Evolutionary conservation across 2,113 vertebrate genomes (phyloP).

Genomic region (Erythrocercus mccallii): DNA sequence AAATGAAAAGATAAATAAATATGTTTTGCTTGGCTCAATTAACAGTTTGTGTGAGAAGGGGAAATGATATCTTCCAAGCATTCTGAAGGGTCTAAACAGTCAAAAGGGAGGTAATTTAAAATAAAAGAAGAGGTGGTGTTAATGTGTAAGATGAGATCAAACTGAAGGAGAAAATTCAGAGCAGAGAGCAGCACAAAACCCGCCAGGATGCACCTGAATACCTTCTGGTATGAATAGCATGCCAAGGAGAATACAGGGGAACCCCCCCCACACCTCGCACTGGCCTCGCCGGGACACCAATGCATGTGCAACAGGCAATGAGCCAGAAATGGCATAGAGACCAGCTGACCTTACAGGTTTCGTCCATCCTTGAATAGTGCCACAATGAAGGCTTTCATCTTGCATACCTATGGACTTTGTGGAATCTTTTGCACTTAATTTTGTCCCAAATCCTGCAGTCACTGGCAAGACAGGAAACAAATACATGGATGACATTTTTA

Average conservation of each 20-base stretch:
- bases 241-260: rapidly evolving
- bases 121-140: neutral
- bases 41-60: neutral
- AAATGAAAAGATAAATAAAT: neutral
- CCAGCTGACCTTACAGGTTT: neutral
- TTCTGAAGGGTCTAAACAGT: neutral
- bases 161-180: neutral
- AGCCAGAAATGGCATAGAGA: neutral
- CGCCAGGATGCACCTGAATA: neutral
- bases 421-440: neutral
- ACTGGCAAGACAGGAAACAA: neutral
- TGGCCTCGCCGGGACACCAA: neutral
- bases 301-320: neutral
- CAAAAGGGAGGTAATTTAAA: neutral
- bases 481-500: neutral
- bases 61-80: neutral
- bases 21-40: neutral
- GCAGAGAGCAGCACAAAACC: neutral
- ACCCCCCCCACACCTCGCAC: neutral
- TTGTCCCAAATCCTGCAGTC: neutral
- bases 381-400: neutral
- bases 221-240: neutral
- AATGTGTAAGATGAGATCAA: neutral
- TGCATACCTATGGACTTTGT: neutral
- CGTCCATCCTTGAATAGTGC: neutral